These are phyloP conservation scores for Machimus rusticus DNA, from an alignment of 2,888 invertebrate genomes.

Conservation along the genomic window DNA sequence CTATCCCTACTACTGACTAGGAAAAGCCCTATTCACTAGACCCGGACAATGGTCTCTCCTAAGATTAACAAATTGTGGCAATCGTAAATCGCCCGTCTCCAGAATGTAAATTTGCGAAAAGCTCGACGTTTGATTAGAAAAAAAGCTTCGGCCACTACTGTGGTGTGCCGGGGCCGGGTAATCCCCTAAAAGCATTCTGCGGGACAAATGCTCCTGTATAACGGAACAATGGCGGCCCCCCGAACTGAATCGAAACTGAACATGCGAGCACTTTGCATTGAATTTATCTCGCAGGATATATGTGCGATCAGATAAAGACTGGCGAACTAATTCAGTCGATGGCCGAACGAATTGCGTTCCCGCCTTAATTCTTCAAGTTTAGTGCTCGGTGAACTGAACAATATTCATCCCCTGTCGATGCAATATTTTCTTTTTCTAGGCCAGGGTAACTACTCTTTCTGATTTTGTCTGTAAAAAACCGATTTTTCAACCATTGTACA, in stretches of 20 bases:
- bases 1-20: neutral
- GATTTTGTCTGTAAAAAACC: neutral
- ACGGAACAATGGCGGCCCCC: neutral
- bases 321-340: conserved; percentile 8
- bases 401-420: neutral
- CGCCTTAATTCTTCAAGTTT: neutral
- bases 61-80: conserved; percentile 7
- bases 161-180: neutral
- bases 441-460: neutral
- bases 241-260: neutral
- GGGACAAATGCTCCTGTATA: neutral
- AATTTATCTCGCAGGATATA: neutral
- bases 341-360: neutral
- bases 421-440: neutral
- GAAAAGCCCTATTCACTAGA: neutral
- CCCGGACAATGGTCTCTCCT: neutral
- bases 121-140: conserved; percentile 5
- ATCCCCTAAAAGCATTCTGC: conserved; percentile 7
- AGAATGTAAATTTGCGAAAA: conserved; percentile 29
- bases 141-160: neutral
- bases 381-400: neutral
- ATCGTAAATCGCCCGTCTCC: neutral
- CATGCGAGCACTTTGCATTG: neutral
- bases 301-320: neutral
- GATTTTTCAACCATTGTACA: neutral